Percentiles rank a stretch among this genome's conserved stretches.
These are phyloP conservation scores for Gymnarchus niloticus DNA, from an alignment of 2,113 vertebrate genomes.

Conservation along the genomic window DNA sequence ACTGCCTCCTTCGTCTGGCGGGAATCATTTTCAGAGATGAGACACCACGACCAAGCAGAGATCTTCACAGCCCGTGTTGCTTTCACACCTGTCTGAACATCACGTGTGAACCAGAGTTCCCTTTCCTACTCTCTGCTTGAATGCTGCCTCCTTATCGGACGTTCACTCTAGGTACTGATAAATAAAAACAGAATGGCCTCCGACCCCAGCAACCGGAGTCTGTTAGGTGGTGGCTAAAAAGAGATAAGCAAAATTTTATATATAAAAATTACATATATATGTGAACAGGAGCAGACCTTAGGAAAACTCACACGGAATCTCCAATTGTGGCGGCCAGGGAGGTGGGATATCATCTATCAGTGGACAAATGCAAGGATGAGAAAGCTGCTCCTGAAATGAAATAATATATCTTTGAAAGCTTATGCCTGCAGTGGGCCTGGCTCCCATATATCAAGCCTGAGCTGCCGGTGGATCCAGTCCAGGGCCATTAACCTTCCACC, in stretches of 20 bases:
- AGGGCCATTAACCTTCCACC: conserved; percentile 99
- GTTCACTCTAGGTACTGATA: conserved; percentile 71
- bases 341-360: conserved; percentile 94
- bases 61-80: not conserved
- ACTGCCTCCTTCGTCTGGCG: too few species aligned
- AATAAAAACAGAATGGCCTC: not conserved
- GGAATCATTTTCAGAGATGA: not conserved
- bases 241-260: conserved; percentile 66
- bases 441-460: conserved; percentile 98
- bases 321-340: conserved; percentile 71
- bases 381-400: conserved; percentile 99
- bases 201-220: conserved; percentile 33
- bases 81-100: not conserved
- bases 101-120: conserved; percentile 74
- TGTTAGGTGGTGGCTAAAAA: conserved; percentile 58
- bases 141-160: conserved; percentile 59
- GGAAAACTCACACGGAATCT: conserved; percentile 81
- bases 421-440: conserved; percentile 85
- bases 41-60: not conserved
- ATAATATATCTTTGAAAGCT: conserved; percentile 99
- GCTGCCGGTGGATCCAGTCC: conserved; percentile 96
- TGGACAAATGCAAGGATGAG: conserved; percentile 90
- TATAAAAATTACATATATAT: conserved; percentile 60
- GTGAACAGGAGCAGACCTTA: conserved; percentile 77
- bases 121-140: conserved; percentile 51